phyloP scores from a whole-genome alignment of 2,797 vertebrate genomes.

The Mormyrus hasselquistii region DNA sequence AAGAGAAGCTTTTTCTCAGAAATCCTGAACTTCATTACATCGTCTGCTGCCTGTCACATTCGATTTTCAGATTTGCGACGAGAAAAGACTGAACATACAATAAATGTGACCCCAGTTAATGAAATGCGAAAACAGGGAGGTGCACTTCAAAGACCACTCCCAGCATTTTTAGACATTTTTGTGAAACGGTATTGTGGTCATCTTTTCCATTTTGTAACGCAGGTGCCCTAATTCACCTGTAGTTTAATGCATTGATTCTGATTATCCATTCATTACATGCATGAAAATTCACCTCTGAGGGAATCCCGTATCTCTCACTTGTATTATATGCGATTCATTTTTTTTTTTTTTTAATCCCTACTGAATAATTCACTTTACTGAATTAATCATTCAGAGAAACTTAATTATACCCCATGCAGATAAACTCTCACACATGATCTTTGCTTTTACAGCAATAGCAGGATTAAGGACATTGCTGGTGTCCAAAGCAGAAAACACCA shows the following conservation, averaged over 20 bases:
- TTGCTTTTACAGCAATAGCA: neutral
- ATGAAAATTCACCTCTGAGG: slow-evolving; percentile 2
- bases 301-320: neutral
- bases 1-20: neutral
- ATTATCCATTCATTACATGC: slow-evolving; percentile 12
- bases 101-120: slow-evolving; percentile 27
- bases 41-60: neutral
- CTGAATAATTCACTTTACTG: slow-evolving; percentile 8
- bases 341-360: neutral
- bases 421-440: neutral
- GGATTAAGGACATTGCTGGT: neutral
- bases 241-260: neutral
- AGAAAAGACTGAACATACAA: neutral
- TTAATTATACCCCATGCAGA: neutral
- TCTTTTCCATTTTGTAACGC: slow-evolving; percentile 28
- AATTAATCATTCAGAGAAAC: slow-evolving; percentile 9
- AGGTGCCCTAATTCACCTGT: slow-evolving; percentile 20
- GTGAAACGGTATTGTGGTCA: slow-evolving; percentile 5
- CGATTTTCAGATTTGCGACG: slow-evolving; percentile 7
- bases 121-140: neutral
- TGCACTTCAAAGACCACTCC: neutral
- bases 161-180: slow-evolving; percentile 17
- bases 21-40: slow-evolving; percentile 8
- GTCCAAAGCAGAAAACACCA: neutral
- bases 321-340: neutral